Percentiles rank a stretch among this genome's conserved stretches.
Evolutionary conservation across 2,888 invertebrate species (phyloP).

Genomic region (Cyaniris semiargus): DNA sequence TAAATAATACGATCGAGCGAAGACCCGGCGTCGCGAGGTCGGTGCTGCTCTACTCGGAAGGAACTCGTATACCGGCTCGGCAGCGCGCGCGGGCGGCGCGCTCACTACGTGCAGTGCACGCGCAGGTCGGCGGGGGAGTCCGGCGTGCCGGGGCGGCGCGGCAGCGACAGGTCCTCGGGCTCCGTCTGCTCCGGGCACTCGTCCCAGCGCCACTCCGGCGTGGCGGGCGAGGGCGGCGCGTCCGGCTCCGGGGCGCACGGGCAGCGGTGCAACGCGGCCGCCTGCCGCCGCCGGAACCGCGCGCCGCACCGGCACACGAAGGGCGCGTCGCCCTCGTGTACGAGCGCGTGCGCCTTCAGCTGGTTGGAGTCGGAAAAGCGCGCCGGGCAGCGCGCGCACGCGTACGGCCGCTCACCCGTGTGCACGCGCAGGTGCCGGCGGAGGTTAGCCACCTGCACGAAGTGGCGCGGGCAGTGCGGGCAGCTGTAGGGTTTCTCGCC

Average conservation of each 20-base stretch:
- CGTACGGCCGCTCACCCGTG: conserved; percentile 94
- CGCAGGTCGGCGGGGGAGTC: conserved; percentile 76
- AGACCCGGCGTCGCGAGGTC: conserved; percentile 41
- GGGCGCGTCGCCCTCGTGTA: conserved; percentile 94
- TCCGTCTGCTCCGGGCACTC: conserved; percentile 91
- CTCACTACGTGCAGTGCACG: conserved; percentile 73
- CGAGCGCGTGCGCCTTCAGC: conserved; percentile 92
- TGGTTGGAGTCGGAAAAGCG: conserved; percentile 96
- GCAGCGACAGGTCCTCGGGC: conserved; percentile 93
- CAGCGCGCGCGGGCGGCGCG: conserved; percentile 49
- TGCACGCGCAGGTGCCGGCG: conserved; percentile 93
- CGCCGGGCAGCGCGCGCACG: conserved; percentile 91
- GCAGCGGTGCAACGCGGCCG: conserved; percentile 92
- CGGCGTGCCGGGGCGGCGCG: conserved; percentile 73
- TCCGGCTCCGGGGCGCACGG: conserved; percentile 69
- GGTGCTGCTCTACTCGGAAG: conserved; percentile 79
- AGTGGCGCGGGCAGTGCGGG: conserved; percentile 94
- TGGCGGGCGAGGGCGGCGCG: conserved; percentile 73
- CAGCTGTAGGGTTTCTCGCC: conserved; percentile 97
- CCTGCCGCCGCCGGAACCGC: conserved; percentile 91
- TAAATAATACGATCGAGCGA: conserved; percentile 37
- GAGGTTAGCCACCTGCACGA: conserved; percentile 95
- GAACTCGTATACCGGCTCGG: conserved; percentile 88
- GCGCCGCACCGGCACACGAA: conserved; percentile 91
- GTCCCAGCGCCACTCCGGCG: conserved; percentile 73